Conservation (phyloP, 1,140 invertebrate species). For the Penaeus japonicus region DNA sequence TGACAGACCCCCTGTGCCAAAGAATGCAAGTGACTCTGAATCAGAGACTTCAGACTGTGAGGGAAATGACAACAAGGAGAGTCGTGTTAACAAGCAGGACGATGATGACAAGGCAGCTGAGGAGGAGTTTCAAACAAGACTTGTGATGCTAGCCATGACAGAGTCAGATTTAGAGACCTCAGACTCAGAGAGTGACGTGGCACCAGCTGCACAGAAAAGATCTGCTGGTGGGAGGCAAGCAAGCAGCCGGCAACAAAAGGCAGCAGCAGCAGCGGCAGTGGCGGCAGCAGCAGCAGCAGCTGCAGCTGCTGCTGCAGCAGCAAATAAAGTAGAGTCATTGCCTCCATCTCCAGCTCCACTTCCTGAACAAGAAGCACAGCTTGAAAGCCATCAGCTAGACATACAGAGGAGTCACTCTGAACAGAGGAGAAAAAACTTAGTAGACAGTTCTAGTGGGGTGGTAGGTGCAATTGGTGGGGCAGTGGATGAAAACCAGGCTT, state of each 20-base stretch:
- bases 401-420: conserved; percentile 10
- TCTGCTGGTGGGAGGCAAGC: conserved; percentile 15
- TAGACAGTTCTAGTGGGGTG: conserved; percentile 39
- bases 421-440: conserved; percentile 26
- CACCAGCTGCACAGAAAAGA: neutral
- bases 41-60: conserved; percentile 20
- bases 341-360: too few relatives aligned
- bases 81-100: neutral
- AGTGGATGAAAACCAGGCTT: conserved; percentile 10
- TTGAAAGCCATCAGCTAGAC: conserved; percentile 9
- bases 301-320: too few relatives aligned
- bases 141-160: conserved; percentile 49
- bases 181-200: conserved; percentile 23
- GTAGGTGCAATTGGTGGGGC: conserved; percentile 48
- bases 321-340: too few relatives aligned
- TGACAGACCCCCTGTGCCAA: conserved; percentile 9
- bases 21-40: conserved; percentile 24
- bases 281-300: too few relatives aligned
- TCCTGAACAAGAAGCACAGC: too few relatives aligned
- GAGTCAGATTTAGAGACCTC: conserved; percentile 48
- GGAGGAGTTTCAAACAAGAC: conserved; percentile 43
- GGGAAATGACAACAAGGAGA: neutral
- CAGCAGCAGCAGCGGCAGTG: too few relatives aligned
- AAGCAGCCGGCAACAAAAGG: neutral
- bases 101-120: conserved; percentile 50